Evolutionary conservation across 2,113 vertebrate genomes (phyloP).

Genomic region (Lepidothrix coronata): DNA sequence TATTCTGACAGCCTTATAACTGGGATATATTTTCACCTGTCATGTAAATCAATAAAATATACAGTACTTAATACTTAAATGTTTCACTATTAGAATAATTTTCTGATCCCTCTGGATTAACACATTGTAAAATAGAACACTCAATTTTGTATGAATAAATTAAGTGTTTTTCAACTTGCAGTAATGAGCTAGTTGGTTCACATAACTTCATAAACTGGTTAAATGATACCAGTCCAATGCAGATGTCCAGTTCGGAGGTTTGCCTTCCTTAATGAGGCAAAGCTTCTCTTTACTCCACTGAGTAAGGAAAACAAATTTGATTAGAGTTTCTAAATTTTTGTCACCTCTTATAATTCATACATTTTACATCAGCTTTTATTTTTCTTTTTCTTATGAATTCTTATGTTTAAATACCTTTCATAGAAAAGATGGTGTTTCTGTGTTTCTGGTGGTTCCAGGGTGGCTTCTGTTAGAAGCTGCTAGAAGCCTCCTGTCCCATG

Average conservation of each 20-base stretch:
- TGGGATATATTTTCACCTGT: conserved; percentile 64
- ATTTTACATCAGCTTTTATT: not conserved
- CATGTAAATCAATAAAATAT: conserved; percentile 70
- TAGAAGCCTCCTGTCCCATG: too few relatives aligned
- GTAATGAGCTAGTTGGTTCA: conserved; percentile 32
- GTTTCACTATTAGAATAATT: conserved; percentile 63
- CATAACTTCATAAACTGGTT: conserved; percentile 28
- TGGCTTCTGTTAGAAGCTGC: too few relatives aligned
- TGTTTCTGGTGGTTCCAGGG: too few relatives aligned
- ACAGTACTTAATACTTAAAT: conserved; percentile 67
- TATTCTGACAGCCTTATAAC: conserved; percentile 50
- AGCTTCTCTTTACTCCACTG: not conserved
- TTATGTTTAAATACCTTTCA: not conserved
- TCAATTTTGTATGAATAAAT: conserved; percentile 56
- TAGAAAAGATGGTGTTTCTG: not conserved
- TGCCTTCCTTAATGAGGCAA: not conserved
- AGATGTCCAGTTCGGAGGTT: not conserved
- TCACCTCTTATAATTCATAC: not conserved
- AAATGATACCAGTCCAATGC: not conserved
- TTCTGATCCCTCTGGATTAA: conserved; percentile 53
- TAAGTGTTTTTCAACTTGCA: conserved; percentile 60
- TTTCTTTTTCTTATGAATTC: conserved; percentile 15
- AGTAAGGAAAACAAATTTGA: not conserved
- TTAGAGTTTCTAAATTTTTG: not conserved
- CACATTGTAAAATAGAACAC: conserved; percentile 57